These are phyloP conservation scores for Carettochelys insculpta DNA, from an alignment of 2,113 vertebrate genomes.

Conservation along the genomic window DNA sequence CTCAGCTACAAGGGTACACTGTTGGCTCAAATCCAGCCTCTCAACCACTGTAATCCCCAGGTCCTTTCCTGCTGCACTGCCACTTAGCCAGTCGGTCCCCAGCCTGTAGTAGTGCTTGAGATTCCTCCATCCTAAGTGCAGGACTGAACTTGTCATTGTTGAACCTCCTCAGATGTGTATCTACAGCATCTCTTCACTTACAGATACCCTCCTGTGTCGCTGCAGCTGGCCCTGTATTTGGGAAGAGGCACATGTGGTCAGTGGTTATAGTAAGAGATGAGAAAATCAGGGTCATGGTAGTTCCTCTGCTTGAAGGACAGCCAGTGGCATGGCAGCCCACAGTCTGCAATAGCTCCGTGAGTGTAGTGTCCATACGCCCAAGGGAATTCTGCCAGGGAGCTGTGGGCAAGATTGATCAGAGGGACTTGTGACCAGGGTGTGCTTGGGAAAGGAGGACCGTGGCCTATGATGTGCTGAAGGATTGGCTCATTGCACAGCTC, in stretches of 20 bases:
- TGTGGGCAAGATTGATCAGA: not conserved
- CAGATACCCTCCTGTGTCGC: not conserved
- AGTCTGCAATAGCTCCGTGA: not conserved
- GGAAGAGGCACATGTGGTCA: not conserved
- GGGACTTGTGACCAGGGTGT: not conserved
- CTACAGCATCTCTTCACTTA: not conserved
- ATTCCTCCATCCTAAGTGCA: too few relatives aligned
- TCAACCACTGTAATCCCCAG: too few relatives aligned
- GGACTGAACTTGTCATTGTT: too few relatives aligned
- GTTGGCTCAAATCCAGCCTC: too few relatives aligned
- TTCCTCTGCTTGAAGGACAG: not conserved
- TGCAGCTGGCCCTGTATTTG: not conserved
- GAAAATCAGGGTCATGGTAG: not conserved
- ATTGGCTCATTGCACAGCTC: not conserved
- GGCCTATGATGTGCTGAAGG: not conserved
- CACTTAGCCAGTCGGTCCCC: too few relatives aligned
- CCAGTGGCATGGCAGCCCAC: not conserved
- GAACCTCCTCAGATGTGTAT: too few relatives aligned
- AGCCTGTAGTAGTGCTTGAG: too few relatives aligned
- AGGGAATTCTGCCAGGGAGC: not conserved
- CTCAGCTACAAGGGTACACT: too few relatives aligned
- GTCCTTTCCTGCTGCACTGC: too few relatives aligned
- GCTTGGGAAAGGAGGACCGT: not conserved
- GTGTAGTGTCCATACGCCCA: not conserved
- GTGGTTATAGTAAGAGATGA: not conserved